Evolutionary conservation across 2,113 vertebrate genomes (phyloP).

Genomic region (Muscicapa adusta): DNA sequence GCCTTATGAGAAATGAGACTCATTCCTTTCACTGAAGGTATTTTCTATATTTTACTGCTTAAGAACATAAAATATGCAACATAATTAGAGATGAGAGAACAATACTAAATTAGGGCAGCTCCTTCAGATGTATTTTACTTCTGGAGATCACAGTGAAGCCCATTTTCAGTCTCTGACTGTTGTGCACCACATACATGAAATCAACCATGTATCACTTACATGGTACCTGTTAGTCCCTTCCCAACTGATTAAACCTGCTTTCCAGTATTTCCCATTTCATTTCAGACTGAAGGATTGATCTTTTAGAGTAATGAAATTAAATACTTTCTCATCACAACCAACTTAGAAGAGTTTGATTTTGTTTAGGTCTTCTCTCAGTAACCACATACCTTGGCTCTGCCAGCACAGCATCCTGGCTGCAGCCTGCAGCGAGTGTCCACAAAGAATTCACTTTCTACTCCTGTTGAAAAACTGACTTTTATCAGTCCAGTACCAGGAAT

Average conservation of each 20-base stretch:
- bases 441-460: neutral
- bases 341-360: neutral
- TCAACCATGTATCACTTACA: neutral
- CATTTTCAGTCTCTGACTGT: neutral
- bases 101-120: neutral
- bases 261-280: neutral
- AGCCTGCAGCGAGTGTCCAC: neutral
- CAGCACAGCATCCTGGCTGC: neutral
- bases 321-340: neutral
- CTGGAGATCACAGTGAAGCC: neutral
- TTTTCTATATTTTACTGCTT: neutral
- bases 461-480: neutral
- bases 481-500: neutral
- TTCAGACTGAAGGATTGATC: neutral
- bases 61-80: neutral
- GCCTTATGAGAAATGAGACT: neutral
- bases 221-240: neutral
- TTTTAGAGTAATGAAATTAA: neutral
- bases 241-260: neutral
- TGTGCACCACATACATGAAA: neutral
- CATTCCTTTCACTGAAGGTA: neutral
- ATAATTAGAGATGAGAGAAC: neutral
- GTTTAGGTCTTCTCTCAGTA: neutral
- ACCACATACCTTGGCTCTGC: neutral
- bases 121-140: neutral